Evolutionary conservation across 1,140 invertebrate species (phyloP).

Genomic region (Drepana arcuata): DNA sequence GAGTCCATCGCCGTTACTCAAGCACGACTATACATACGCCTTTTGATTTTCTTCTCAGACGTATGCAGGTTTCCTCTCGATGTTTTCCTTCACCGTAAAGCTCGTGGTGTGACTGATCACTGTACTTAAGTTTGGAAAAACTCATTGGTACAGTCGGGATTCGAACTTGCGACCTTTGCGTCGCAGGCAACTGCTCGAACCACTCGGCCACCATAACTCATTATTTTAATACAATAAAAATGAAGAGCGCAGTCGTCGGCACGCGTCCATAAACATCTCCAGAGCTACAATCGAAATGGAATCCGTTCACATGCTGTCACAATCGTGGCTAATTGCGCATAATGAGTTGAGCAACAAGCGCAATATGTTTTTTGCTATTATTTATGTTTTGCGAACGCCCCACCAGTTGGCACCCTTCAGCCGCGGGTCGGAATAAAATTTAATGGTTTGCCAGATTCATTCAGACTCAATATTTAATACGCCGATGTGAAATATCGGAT

Average conservation of each 20-base stretch:
- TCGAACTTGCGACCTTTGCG: neutral
- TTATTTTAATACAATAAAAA: neutral
- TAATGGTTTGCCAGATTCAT: slow-evolving; percentile 50
- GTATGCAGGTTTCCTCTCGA: neutral
- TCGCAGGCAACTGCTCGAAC: neutral
- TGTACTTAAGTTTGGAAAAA: neutral
- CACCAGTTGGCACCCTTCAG: slow-evolving; percentile 43
- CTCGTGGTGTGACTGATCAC: neutral
- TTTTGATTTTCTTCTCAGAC: no score
- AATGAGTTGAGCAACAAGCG: slow-evolving; percentile 57
- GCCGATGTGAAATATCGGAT: slow-evolving; percentile 52
- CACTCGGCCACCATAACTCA: neutral
- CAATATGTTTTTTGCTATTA: slow-evolving; percentile 68
- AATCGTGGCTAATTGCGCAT: slow-evolving; percentile 70
- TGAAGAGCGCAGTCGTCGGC: no score
- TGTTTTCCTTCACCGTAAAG: neutral
- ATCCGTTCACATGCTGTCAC: slow-evolving; percentile 65
- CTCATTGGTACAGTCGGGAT: neutral
- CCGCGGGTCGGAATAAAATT: slow-evolving; percentile 62
- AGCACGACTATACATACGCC: no score
- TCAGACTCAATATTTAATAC: slow-evolving; percentile 33
- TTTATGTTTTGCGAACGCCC: slow-evolving; percentile 55
- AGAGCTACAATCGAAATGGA: slow-evolving; percentile 27
- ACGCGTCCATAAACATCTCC: slow-evolving; percentile 23
- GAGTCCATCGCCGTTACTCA: no score